Base-by-base conservation (phyloP, 2,797 vertebrate genomes). In the Dendrocincla fuliginosa region DNA sequence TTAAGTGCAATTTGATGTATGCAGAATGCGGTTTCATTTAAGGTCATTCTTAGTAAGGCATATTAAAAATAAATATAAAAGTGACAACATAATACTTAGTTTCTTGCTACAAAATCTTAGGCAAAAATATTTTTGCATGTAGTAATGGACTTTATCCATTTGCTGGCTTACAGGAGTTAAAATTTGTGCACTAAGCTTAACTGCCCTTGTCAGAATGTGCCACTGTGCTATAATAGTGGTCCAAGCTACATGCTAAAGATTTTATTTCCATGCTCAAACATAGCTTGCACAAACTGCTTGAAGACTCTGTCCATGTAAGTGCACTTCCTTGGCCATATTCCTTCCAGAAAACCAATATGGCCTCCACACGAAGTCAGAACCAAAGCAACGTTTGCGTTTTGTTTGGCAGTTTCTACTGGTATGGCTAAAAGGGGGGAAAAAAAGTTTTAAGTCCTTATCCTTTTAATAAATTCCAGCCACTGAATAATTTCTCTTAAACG, bases 231-330 rank as follows among this genome's bases (percentile, higher is more conserved):
- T 12, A 79, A 60, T 16, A 76, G 69, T 53, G 80, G 55, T 89
- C 96, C 89, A 81, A 96, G 84, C 94, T 98, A 98, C 96, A 97
- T 96, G 95, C 83, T 94, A 25, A 95, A 94, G 81, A 99, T 98
- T 88, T 98, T 97, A 84, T 98, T 97, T 95, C 98, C 98, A 27
- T 99, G 98, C 94, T 99, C 99, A 53, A 99, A 98, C 92, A 99
- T 97, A 15, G 99, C 99, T 96, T 99, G 98, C n/a, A 99, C 98
- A 90, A 99, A 99, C 98, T 99, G 99, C 97, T 98, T 99, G 98
- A 99, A 99, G 97, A 99, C 99, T 81, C 99, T 98, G 97, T 99
- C 99, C 99, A 99, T 99, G 97, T 99, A 99, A 70, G 99, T 99
- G 97, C 98, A 99, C 88, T 98, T 98, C 73, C 99, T 98, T 35